Base-by-base conservation (phyloP, 2,113 vertebrate genomes). In the Laticauda laticaudata region DNA sequence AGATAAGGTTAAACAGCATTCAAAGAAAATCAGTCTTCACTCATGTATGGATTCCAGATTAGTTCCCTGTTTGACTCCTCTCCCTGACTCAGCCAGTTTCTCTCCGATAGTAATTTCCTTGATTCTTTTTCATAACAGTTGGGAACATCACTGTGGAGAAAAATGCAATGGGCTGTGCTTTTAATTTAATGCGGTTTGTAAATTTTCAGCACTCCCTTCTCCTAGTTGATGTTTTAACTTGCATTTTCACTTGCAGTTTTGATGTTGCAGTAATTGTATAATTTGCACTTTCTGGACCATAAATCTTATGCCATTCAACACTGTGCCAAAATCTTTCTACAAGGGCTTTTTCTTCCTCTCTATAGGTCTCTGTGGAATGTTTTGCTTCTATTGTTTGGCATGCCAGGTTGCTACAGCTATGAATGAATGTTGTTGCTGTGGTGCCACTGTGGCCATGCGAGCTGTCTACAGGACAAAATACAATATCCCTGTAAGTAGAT, bases 401-500 rank as follows among this genome's bases (percentile, higher is more conserved):
- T 97, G 97, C 91, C 94, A 97, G 86, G 97, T 99, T 51, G 98
- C 98, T 0, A 7, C 48, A 0, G 97, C 97, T 93, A 98, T 99
- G 98, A 9, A 95, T 0, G 98, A 99, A 96, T 99, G 97, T 95
- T 99, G 97, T 93, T 23, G 98, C 43, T 99, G 98, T 0, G 98
- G 98, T 0, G 0, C 87, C 12, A 92, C 8, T 0, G 93, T 98
- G 69, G 24, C 98, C 9, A 98, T 99, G 93, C 98, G 98, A 94
- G 97, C 97, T 0, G 97, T 99, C 34, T 98, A 98, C 97, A 95
- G 98, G 95, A 98, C 98, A 95, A 98, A 21, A 95, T 98, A 99
- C 75, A 97, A 98, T 94, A 98, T 99, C 93, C 94, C 91, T 0
- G 98, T 98, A 61, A 95, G 97, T 97, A 89, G 18, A 9, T 3